Percentiles rank a stretch among this genome's conserved stretches.
Evolutionary conservation across 23 tunicate genomes (phyloP).

Genomic region (Halocynthia roretzi): DNA sequence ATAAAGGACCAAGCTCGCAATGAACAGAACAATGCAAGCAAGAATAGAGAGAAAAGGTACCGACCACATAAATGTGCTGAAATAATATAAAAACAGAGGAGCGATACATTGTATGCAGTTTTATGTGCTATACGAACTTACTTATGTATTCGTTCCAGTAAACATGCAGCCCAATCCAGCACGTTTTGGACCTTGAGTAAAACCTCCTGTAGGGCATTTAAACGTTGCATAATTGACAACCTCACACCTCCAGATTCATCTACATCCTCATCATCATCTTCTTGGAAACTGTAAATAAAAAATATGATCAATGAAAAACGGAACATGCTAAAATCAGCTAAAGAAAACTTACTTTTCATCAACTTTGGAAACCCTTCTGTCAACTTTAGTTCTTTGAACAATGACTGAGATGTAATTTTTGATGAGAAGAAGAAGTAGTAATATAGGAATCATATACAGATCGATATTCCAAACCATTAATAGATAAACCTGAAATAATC

Average conservation of each 20-base stretch:
- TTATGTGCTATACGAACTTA: constrained; percentile 14
- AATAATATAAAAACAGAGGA: neutral
- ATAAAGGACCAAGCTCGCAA: constrained; percentile 48
- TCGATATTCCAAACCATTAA: constrained; percentile 85
- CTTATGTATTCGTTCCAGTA: constrained; percentile 83
- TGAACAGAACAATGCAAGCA: constrained; percentile 41
- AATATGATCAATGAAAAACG: neutral
- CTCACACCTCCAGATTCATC: constrained; percentile 31
- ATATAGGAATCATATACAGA: constrained; percentile 81
- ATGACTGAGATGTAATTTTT: constrained; percentile 66
- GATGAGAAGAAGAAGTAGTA: constrained; percentile 48
- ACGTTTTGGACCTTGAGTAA: constrained; percentile 76
- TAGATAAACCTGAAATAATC: constrained; percentile 10
- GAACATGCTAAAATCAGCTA: neutral
- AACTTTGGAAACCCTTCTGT: neutral
- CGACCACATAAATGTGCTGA: constrained; percentile 82
- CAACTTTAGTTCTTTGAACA: constrained; percentile 13
- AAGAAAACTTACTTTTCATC: neutral
- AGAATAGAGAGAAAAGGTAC: constrained; percentile 80
- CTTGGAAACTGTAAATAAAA: constrained; percentile 8
- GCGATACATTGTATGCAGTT: neutral
- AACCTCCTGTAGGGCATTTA: constrained; percentile 64
- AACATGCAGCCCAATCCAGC: constrained; percentile 62
- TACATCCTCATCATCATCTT: constrained; percentile 72
- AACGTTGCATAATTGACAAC: constrained; percentile 31